Conservation (phyloP, 1,140 invertebrate species). For the Vollenhovia emeryi region DNA sequence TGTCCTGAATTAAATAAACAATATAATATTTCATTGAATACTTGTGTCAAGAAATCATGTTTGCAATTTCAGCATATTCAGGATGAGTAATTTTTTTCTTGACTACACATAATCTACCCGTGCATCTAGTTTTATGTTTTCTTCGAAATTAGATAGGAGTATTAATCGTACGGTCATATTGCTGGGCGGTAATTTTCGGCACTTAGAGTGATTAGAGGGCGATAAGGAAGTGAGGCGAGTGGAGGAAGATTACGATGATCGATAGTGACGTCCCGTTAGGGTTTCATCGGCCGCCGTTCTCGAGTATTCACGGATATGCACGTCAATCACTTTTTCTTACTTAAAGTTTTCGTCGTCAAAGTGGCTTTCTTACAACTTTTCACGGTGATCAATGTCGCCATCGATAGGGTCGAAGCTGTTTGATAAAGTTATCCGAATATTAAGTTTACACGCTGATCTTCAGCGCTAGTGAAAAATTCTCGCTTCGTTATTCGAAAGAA, state of each 20-base stretch:
- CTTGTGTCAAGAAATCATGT: not conserved
- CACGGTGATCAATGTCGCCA: not conserved
- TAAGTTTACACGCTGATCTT: not conserved
- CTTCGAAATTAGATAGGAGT: slow-evolving; percentile 15
- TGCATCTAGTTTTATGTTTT: not conserved
- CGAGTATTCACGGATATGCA: not conserved
- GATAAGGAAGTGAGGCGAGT: slow-evolving; percentile 33
- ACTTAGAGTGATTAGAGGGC: slow-evolving; percentile 12
- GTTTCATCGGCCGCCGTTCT: not conserved
- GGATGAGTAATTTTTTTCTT: not conserved
- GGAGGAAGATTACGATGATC: slow-evolving; percentile 20
- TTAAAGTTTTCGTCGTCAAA: slow-evolving; percentile 29
- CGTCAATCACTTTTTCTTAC: slow-evolving; percentile 37
- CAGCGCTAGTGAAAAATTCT: not conserved
- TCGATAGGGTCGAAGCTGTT: not conserved
- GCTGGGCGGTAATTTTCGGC: slow-evolving; percentile 19
- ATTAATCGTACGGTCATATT: slow-evolving; percentile 9
- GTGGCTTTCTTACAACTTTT: slow-evolving; percentile 14
- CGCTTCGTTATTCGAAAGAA: not conserved
- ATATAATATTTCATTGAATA: not conserved
- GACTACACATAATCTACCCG: not conserved
- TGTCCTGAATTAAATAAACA: not conserved
- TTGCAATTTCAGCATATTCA: not conserved
- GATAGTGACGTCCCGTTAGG: slow-evolving; percentile 21
- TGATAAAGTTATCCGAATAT: slow-evolving; percentile 28